Conservation (phyloP, 2,113 vertebrate species). For the Sigmodon hispidus region DNA sequence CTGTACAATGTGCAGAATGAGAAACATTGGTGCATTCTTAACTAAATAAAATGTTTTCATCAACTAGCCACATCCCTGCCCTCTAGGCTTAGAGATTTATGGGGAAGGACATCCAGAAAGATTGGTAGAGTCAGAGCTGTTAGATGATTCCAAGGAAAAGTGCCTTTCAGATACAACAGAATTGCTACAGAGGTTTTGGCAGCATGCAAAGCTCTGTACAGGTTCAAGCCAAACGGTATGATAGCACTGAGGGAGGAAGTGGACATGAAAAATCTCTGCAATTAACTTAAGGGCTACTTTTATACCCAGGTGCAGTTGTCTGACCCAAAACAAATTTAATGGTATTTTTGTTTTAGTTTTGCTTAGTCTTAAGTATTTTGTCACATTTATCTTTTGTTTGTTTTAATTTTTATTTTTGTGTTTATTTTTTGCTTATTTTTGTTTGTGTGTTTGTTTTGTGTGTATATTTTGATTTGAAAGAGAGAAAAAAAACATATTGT, state of each 20-base stretch:
- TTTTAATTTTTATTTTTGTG: neutral
- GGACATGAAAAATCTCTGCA: neutral
- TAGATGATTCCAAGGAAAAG: neutral
- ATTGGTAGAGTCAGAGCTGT: neutral
- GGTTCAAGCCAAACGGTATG: neutral
- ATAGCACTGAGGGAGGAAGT: neutral
- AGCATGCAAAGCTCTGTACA: neutral
- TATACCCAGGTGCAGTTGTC: neutral
- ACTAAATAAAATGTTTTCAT: too few relatives aligned
- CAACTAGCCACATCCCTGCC: too few relatives aligned
- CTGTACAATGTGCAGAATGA: too few relatives aligned
- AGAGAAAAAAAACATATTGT: neutral
- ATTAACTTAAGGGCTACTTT: neutral
- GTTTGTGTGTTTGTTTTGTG: neutral
- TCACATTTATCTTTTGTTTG: neutral
- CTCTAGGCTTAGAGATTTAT: accelerated
- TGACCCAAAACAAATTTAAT: neutral
- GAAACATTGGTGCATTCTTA: too few relatives aligned
- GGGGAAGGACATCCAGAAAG: neutral
- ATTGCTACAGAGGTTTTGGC: neutral
- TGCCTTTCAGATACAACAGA: neutral
- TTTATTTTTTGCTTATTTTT: neutral
- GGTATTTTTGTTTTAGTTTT: neutral
- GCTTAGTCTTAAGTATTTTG: neutral
- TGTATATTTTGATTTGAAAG: neutral